These are phyloP conservation scores for Sphyrna mokarran DNA, from an alignment of 2,113 vertebrate genomes.

Conservation along the genomic window DNA sequence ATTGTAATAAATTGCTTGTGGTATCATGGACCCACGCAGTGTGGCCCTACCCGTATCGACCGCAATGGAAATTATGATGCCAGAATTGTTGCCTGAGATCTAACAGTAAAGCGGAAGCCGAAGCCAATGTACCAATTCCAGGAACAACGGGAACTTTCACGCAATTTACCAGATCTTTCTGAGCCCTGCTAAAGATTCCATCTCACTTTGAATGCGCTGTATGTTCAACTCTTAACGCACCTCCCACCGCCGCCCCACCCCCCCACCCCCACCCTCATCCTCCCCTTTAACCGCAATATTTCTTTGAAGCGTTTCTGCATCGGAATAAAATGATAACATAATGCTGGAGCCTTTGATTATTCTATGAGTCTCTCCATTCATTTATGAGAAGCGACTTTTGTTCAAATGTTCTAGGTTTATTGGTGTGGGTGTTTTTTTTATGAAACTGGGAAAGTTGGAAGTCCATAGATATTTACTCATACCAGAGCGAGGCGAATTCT, in stretches of 20 bases:
- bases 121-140: neutral
- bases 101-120: neutral
- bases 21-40: neutral
- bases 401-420: neutral
- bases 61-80: neutral
- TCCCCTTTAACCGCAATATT: neutral
- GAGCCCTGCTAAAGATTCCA: neutral
- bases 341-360: conserved; percentile 1
- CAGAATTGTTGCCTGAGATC: neutral
- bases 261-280: neutral
- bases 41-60: neutral
- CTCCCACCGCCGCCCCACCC: neutral
- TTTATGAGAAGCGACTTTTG: neutral
- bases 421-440: neutral
- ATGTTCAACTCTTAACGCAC: neutral
- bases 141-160: neutral
- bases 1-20: neutral
- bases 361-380: neutral
- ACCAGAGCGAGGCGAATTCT: neutral
- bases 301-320: conserved; percentile 28
- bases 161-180: neutral
- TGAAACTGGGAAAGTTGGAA: neutral
- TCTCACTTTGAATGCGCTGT: neutral
- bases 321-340: conserved; percentile 29
- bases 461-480: neutral